Evolutionary conservation across 2,113 vertebrate species (phyloP), one percentile per base, ranked within the genome.

Genomic region (Chloebia gouldiae): DNA sequence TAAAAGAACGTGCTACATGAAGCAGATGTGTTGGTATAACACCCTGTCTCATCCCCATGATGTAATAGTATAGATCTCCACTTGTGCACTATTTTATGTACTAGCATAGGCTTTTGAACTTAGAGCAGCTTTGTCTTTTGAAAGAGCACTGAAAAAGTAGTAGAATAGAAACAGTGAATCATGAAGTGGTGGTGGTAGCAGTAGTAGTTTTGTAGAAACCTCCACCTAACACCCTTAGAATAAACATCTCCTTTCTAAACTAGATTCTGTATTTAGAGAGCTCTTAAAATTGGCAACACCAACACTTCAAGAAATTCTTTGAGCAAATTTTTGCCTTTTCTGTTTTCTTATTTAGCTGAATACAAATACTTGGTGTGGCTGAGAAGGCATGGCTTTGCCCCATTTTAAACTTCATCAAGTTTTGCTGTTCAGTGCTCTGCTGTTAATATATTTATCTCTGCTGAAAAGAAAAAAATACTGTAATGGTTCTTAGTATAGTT

Each of bases 11-110:
- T 42, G 24, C 59, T 65, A 2, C 9, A 15, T 86, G 60, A 50
- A 92, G 51, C 30, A 70, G 11, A 5, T 60, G 3, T 56, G 10
- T 50, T 65, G 22, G 31, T 33, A 8, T 73, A 31, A 40, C 15
- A 24, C 7, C 28, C 30, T 13, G 3, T 7, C 23, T 60, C 1
- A 4, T 47, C 7, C 45, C 23, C 3, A 2, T 45, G 25, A 11
- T 79, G 4, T 6, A 40, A 14, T 54, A 39, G 15, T 44, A 0
- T 2, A 72, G 37, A 6, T 61, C 10, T 39, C 66, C 24, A 37
- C 30, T 84, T 64, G 31, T 54, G 90, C 31, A 4, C 13, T 69
- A 4, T 31, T 72, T 53, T 17, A 25, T 53, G 23, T 27, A 18
- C 30, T 51, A 35, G 40, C 50, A 28, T 16, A 49, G 72, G 5